Percentiles rank a stretch among this genome's conserved stretches.
These are phyloP conservation scores for Hiodon tergisus DNA, from an alignment of 2,113 vertebrate genomes.

Conservation along the genomic window DNA sequence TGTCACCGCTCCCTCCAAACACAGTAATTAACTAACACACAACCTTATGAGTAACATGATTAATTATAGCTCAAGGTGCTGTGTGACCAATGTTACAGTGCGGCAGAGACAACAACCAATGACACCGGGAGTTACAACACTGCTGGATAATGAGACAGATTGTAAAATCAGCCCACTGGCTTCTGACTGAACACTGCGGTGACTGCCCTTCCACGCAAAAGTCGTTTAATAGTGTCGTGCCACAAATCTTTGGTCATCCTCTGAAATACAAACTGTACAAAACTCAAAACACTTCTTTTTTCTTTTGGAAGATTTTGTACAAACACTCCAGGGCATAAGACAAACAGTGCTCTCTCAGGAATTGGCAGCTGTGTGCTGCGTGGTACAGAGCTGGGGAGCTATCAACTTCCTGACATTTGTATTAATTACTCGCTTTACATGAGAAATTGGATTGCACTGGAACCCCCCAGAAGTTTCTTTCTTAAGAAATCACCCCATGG, in stretches of 20 bases:
- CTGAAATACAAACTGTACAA: not conserved
- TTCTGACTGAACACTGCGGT: not conserved
- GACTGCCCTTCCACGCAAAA: not conserved
- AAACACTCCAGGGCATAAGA: slow-evolving; percentile 53
- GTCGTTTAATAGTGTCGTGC: not conserved
- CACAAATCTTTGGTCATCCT: too few relatives aligned
- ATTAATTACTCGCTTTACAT: slow-evolving; percentile 72
- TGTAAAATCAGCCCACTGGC: not conserved
- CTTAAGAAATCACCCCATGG: slow-evolving; percentile 68
- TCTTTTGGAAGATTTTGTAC: slow-evolving; percentile 34
- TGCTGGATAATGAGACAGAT: slow-evolving; percentile 13
- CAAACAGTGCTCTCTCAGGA: slow-evolving; percentile 36
- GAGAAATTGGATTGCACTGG: slow-evolving; percentile 64
- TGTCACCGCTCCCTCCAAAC: slow-evolving; percentile 31
- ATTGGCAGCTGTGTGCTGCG: slow-evolving; percentile 60
- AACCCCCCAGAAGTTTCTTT: slow-evolving; percentile 69
- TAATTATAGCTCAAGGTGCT: slow-evolving; percentile 47
- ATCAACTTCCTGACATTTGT: slow-evolving; percentile 69
- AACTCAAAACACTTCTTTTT: not conserved
- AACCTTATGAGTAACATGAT: slow-evolving; percentile 18
- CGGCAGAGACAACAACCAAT: slow-evolving; percentile 5
- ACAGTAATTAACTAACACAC: slow-evolving; percentile 22
- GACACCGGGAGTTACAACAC: slow-evolving; percentile 1
- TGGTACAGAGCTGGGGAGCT: slow-evolving; percentile 57
- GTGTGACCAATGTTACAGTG: slow-evolving; percentile 28